These are phyloP conservation scores for Poeciliopsis turneri DNA, from an alignment of 2,797 vertebrate species.

Conservation along the genomic window DNA sequence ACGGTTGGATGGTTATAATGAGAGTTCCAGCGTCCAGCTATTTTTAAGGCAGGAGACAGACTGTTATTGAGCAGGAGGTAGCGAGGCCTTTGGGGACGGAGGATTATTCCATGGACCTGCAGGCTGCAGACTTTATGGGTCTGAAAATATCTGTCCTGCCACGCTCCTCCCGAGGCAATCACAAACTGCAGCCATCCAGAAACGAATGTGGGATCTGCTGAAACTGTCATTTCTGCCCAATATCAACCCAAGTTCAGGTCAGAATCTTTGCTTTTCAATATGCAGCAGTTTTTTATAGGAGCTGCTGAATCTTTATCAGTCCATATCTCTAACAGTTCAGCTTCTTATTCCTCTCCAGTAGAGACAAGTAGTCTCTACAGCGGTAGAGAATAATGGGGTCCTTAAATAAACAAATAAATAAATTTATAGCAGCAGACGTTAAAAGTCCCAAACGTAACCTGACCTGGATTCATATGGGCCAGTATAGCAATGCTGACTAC, in stretches of 20 bases:
- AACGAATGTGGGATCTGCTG: slow-evolving; percentile 73
- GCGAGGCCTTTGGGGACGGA: slow-evolving; percentile 70
- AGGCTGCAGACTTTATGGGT: slow-evolving; percentile 74
- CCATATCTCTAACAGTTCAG: neutral
- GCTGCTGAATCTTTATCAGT: neutral
- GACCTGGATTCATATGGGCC: neutral
- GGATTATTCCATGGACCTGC: slow-evolving; percentile 76
- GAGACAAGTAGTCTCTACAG: too few relatives aligned
- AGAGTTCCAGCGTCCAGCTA: slow-evolving; percentile 75
- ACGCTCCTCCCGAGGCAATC: slow-evolving; percentile 65
- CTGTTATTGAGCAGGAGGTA: slow-evolving; percentile 72
- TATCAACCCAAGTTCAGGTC: slow-evolving; percentile 60
- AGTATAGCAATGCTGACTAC: neutral
- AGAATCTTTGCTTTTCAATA: slow-evolving; percentile 17
- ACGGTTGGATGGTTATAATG: slow-evolving; percentile 71
- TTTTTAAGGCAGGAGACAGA: slow-evolving; percentile 71
- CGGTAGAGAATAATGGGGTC: too few relatives aligned
- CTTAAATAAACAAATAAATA: too few relatives aligned
- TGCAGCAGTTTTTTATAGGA: too few relatives aligned
- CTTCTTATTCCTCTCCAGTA: too few relatives aligned
- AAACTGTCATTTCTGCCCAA: slow-evolving; percentile 65
- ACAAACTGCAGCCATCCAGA: slow-evolving; percentile 73
- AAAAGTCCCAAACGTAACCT: neutral
- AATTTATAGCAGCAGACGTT: neutral
- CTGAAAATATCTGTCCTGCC: slow-evolving; percentile 78